These are phyloP conservation scores for Sebastes iracundus DNA, from an alignment of 2,797 vertebrate genomes.

Conservation along the genomic window DNA sequence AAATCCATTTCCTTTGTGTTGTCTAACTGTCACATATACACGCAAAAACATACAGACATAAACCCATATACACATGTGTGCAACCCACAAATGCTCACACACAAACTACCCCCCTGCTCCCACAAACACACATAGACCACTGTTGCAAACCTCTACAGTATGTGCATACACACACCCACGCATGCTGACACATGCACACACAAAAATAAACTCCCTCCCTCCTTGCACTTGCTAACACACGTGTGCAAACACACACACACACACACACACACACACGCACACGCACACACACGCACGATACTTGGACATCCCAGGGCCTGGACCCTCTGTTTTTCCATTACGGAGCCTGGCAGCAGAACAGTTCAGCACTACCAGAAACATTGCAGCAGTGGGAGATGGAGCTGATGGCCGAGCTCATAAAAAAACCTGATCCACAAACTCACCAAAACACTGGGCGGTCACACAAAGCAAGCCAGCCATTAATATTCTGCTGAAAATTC, in stretches of 20 bases:
- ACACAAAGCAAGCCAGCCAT: neutral
- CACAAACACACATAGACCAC: neutral
- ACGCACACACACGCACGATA: neutral
- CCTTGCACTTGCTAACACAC: constrained; percentile 34
- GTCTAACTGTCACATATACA: neutral
- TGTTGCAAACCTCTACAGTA: constrained; percentile 3
- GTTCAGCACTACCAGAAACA: constrained; percentile 37
- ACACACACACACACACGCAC: neutral
- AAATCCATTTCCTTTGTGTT: neutral
- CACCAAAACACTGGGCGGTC: neutral
- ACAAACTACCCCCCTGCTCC: neutral
- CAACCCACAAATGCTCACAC: neutral
- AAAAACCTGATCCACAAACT: constrained; percentile 35
- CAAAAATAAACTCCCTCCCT: constrained; percentile 38
- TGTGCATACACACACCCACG: constrained; percentile 32
- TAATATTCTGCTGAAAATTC: neutral
- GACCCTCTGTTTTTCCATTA: constrained; percentile 71
- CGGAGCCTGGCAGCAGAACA: constrained; percentile 48
- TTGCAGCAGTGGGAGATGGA: constrained; percentile 47
- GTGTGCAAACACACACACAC: neutral
- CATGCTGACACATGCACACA: constrained; percentile 44
- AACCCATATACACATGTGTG: neutral
- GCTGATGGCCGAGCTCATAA: constrained; percentile 48
- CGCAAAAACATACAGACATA: neutral
- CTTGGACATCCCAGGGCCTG: constrained; percentile 53